Evolutionary conservation across 64 coral and sea anemone species (phyloP), one percentile per base, ranked within the genome.

Genomic region (Cladopsammia gracilis): DNA sequence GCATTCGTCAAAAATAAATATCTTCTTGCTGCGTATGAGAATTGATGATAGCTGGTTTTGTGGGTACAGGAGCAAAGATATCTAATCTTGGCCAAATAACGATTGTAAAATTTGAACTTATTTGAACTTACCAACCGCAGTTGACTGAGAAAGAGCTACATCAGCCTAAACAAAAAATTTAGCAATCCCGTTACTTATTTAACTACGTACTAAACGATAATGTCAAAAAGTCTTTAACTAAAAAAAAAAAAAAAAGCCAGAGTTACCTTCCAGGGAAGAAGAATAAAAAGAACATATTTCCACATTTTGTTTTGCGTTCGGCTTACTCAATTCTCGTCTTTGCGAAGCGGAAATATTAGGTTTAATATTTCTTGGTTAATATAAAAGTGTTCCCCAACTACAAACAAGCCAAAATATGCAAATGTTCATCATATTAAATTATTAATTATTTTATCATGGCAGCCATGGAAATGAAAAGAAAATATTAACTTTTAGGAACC

Each of bases 351-450:
- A 79, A 53, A 58, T 25, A 25, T 12, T 10, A 79, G 16, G 7
- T 7, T 19, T 59, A 59, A 79, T 20, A 65, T 62, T 64, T 15
- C 60, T 67, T 25, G 14, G 45, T 82, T 82, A 34, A 5, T 12
- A 7, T 25, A 83, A 49, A 26, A 49, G 10, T 75, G 48, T 6
- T 52, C 47, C 43, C 48, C 42, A 20, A 47, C 62, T 49, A 44
- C 80, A 67, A 83, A 83, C 25, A 83, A 64, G 19, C 43, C 18
- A 11, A 83, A 67, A 67, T 64, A 83, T 83, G 80, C 80, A 66
- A 83, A 83, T 83, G 14, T 45, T 47, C 45, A 13, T 12, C 3
- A 19, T 46, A 7, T 48, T 83, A 83, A 83, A 83, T 83, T 47
- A 83, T 83, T 83, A 83, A 83, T 66, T 12, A 64, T 22, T 46